Base-by-base conservation (phyloP, 2,113 vertebrate species). In the Megaptera novaeangliae region DNA sequence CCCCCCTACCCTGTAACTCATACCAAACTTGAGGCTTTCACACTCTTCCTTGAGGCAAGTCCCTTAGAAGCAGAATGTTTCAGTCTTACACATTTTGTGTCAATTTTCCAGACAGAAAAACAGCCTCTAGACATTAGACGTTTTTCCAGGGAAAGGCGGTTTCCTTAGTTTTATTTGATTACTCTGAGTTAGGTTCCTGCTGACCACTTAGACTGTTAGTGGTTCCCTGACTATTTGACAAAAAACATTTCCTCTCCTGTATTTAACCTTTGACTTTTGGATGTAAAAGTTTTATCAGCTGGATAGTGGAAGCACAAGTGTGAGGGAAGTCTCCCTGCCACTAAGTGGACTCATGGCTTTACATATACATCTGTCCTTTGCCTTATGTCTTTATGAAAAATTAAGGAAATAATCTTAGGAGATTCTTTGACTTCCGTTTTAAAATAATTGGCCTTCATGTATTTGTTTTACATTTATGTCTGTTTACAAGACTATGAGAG, bases 201-300 rank as follows among this genome's bases (percentile, higher is more conserved):
- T 99, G 98, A 97, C 98, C 97, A 96, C 95, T 98, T 93, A 97
- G 98, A 98, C 98, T 98, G 98, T 99, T 98, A 98, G 98, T 98
- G 98, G 98, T 98, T 99, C 98, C 98, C 98, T 99, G 98, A 98
- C 98, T 98, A 89, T 97, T 98, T 98, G 98, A 99, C 98, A 98
- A 98, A 99, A 99, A 99, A 98, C 99, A 99, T 99, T 99, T 99
- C 99, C 99, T 99, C 98, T 98, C 98, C 98, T 98, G 99, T 99
- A 98, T 99, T 99, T 99, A 99, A 99, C 99, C 99, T 99, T 98
- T 99, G 99, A 99, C 99, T 98, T 77, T n/a, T 95, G 98, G 97
- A 99, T 99, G 99, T 99, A 99, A 98, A 99, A 98, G 97, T 99
- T 99, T 99, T 99, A 99, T 99, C 98, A 99, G 99, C 99, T 98